Percentiles rank a stretch among this genome's conserved stretches.
Conservation (phyloP, 2,888 invertebrate species). For the Sylvicola cinctus region DNA sequence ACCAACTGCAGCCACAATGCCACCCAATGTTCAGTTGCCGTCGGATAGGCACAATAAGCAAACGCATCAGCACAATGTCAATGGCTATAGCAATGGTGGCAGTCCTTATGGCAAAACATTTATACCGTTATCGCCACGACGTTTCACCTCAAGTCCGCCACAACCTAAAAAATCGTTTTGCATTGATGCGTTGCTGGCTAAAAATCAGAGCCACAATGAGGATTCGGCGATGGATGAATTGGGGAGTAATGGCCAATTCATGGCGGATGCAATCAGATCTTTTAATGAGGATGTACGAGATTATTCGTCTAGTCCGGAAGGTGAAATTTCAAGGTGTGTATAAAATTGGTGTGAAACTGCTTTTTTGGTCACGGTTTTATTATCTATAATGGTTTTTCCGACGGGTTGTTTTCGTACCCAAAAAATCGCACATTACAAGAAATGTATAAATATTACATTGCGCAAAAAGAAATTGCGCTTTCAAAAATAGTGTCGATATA, state of each 20-base stretch:
- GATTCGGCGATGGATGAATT: conserved; percentile 14
- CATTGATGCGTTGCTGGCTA: conserved; percentile 70
- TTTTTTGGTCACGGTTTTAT: too few relatives aligned
- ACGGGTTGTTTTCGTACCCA: too few relatives aligned
- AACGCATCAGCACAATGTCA: conserved; percentile 1
- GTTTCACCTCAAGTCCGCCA: conserved; percentile 6
- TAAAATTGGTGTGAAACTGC: too few relatives aligned
- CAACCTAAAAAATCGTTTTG: conserved; percentile 58
- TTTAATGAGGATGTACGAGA: conserved; percentile 16
- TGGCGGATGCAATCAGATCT: conserved; percentile 1
- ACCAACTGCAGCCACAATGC: conserved; percentile 1
- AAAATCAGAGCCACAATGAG: conserved; percentile 24
- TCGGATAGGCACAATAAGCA: conserved; percentile 4
- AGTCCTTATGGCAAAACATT: conserved; percentile 11
- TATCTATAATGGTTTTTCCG: too few relatives aligned
- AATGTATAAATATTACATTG: too few relatives aligned
- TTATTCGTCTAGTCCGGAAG: conserved; percentile 25
- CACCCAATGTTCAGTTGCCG: conserved; percentile 4
- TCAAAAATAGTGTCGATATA: too few relatives aligned
- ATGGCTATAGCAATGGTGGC: neutral
- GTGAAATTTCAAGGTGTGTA: conserved; percentile 21
- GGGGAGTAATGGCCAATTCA: conserved; percentile 9
- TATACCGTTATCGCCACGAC: conserved; percentile 14
- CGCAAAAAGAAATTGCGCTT: too few relatives aligned
- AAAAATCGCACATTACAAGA: too few relatives aligned